Conservation (phyloP, 2,888 invertebrate genomes). For the Ethmia dodecea region DNA sequence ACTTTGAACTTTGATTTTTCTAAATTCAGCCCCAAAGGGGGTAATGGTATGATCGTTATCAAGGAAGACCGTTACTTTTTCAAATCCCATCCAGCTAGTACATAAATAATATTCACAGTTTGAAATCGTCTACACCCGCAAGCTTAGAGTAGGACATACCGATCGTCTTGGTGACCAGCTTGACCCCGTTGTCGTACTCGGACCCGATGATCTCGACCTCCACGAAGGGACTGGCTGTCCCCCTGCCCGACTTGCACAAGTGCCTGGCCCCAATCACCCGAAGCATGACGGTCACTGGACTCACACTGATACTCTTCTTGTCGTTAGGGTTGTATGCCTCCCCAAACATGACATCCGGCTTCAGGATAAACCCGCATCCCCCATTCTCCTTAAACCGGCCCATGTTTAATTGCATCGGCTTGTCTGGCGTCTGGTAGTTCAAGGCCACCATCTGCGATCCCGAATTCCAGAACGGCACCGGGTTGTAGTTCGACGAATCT, state of each 20-base stretch:
- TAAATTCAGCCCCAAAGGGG: no score
- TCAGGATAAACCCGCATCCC: conserved; percentile 93
- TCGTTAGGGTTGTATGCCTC: conserved; percentile 89
- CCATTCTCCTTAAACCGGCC: conserved; percentile 96
- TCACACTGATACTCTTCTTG: conserved; percentile 67
- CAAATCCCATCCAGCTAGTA: no score
- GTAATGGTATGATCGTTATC: no score
- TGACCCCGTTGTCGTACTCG: conserved; percentile 89
- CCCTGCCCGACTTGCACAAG: conserved; percentile 88
- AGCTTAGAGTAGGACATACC: conserved; percentile 79
- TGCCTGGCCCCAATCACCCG: conserved; percentile 94
- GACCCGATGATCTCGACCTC: conserved; percentile 94
- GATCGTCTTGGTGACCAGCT: conserved; percentile 90
- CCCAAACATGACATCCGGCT: conserved; percentile 92
- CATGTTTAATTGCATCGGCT: conserved; percentile 96
- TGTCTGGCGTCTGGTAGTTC: conserved; percentile 97
- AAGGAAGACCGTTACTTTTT: no score
- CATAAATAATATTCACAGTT: no score
- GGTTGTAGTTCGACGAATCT: conserved; percentile 98
- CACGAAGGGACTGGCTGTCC: conserved; percentile 93
- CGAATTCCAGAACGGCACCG: conserved; percentile 95
- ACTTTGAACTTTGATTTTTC: no score
- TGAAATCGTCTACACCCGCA: no score
- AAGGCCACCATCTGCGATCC: conserved; percentile 98
- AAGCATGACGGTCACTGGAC: conserved; percentile 80